Conservation (phyloP, 2,888 invertebrate genomes). For the Harpalus rufipes region DNA sequence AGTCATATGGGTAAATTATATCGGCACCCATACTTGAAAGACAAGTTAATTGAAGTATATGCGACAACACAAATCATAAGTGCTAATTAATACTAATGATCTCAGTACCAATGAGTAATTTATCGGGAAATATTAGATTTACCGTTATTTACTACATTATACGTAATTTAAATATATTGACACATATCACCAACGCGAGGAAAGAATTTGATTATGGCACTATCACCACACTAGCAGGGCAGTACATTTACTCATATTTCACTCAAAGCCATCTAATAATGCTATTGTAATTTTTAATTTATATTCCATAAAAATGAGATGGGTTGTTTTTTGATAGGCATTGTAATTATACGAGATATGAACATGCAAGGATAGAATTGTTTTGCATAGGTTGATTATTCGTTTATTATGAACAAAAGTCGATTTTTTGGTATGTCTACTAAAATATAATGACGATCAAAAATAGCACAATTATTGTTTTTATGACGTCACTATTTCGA, state of each 20-base stretch:
- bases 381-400: constrained; percentile 1
- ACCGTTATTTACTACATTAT: constrained; percentile 35
- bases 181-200: background rate
- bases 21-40: constrained; percentile 56
- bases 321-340: background rate
- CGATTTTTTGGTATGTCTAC: background rate
- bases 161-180: constrained; percentile 44
- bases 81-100: constrained; percentile 62
- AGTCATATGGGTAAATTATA: constrained; percentile 54
- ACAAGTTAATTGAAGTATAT: constrained; percentile 62
- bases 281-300: constrained; percentile 7
- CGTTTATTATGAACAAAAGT: background rate
- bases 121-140: constrained; percentile 57
- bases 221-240: background rate
- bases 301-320: background rate
- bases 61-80: constrained; percentile 60
- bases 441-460: too few relatives aligned
- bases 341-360: background rate
- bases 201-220: background rate
- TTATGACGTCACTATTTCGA: too few relatives aligned
- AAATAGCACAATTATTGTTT: too few relatives aligned
- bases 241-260: background rate
- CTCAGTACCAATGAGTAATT: constrained; percentile 55
- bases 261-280: background rate
- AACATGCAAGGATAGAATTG: constrained; percentile 2